Evolutionary conservation across 2,797 vertebrate species (phyloP).

Genomic region (Cephalopachus bancanus): DNA sequence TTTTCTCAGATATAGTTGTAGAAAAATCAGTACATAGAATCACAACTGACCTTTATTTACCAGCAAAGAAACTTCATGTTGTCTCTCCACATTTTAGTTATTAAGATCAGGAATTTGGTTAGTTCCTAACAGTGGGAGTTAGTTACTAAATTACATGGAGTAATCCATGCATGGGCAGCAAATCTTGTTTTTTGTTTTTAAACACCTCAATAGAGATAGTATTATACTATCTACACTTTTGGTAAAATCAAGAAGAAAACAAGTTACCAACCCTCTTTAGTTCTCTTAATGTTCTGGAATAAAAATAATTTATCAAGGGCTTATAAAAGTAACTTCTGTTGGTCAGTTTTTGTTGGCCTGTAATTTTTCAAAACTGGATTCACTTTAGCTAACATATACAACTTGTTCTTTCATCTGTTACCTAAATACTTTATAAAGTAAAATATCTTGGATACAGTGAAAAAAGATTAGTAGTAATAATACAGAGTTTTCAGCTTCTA

Average conservation of each 20-base stretch:
- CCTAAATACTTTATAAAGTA: slow-evolving; percentile 55
- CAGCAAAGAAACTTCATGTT: background rate
- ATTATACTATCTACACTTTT: background rate
- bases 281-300: slow-evolving; percentile 52
- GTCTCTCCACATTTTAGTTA: slow-evolving; percentile 11
- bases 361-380: slow-evolving; percentile 46
- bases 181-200: background rate
- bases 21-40: background rate
- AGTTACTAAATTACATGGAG: slow-evolving; percentile 11
- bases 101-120: slow-evolving; percentile 54
- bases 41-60: slow-evolving; percentile 23
- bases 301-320: slow-evolving; percentile 37
- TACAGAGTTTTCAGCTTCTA: background rate
- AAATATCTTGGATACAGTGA: background rate
- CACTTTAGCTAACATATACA: background rate
- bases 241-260: slow-evolving; percentile 21
- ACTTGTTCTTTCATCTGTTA: background rate
- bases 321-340: slow-evolving; percentile 47
- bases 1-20: slow-evolving; percentile 53
- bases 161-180: slow-evolving; percentile 1
- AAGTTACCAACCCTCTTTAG: background rate
- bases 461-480: background rate
- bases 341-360: background rate
- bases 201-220: background rate
- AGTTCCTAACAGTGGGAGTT: background rate